Base-by-base conservation (phyloP, 2,888 invertebrate genomes). In the Lasioglossum pauxillum region DNA sequence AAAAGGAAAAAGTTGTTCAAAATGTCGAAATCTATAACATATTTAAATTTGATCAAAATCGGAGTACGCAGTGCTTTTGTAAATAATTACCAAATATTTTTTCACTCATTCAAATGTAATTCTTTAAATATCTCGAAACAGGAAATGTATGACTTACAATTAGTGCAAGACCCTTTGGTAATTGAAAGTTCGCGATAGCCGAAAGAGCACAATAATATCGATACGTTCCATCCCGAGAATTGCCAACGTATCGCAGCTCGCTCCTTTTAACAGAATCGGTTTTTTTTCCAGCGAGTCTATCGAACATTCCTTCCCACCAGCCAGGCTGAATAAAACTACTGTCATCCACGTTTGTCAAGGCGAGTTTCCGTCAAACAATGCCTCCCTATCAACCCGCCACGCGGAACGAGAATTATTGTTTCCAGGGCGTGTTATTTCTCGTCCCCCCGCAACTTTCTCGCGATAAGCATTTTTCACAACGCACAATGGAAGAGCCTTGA, bases 251-350 rank as follows among this genome's bases (percentile, higher is more conserved):
- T 53, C n/a, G 53, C 10, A 3, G 53, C 53, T 53, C 8, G 53
- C 23, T 53, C n/a, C 19, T 69, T 69, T 35, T 31, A 67, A 35
- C 35, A 19, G 35, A 69, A 46, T 71, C 35, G 44, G 10, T 19
- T 19, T 44, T 57, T 57, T 60, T 27, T 10, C 16, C 78, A 27
- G n/a, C 44, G 44, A 57, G 78, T 67, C 60, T 4, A 53, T 73
- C 41, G 31, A 38, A 23, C 38, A 31, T 49, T 46, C 60, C 31
- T 27, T 46, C 31, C 35, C 23, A 10, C n/a, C 16, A 31, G 23
- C 69, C 64, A 31, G 27, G n/a, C 23, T 76, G 82, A 82, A 82
- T 82, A 82, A 72, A 82, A 82, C 72, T 44, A 35, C 76, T 35
- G 49, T 53, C 60, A 44, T 44, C 72, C 53, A n/a, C 41, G 72